Evolutionary conservation across 2,113 vertebrate species (phyloP).

Genomic region (Mus spicilegus): DNA sequence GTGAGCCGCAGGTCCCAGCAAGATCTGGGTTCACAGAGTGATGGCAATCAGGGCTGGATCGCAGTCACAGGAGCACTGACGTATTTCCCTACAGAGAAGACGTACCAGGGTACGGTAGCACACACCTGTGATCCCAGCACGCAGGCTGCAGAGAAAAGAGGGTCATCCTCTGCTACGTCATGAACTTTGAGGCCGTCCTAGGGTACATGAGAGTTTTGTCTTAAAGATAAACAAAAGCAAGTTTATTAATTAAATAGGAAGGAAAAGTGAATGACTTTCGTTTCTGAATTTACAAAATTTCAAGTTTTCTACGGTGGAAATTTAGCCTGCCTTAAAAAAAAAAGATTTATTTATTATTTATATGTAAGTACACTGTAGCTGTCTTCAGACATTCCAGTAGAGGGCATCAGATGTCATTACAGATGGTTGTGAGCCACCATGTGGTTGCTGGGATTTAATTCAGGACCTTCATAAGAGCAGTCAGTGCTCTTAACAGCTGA

Average conservation of each 20-base stretch:
- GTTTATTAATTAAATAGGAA: not conserved
- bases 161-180: not conserved
- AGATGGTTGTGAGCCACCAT: no score
- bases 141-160: not conserved
- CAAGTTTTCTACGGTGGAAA: not conserved
- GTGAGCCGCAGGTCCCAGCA: conserved; percentile 78
- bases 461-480: no score
- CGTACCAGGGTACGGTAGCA: not conserved
- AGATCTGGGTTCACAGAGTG: accelerated
- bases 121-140: not conserved
- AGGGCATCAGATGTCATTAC: no score
- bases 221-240: not conserved
- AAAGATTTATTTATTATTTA: no score
- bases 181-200: not conserved
- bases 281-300: not conserved
- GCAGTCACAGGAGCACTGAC: not conserved
- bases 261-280: not conserved
- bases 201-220: not conserved
- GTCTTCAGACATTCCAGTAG: no score
- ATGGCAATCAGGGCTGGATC: not conserved
- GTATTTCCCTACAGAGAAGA: not conserved
- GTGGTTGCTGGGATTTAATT: no score
- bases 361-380: no score
- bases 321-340: not conserved
- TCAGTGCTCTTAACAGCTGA: no score